Evolutionary conservation across 1,140 invertebrate species (phyloP).

Genomic region (Battus philenor): DNA sequence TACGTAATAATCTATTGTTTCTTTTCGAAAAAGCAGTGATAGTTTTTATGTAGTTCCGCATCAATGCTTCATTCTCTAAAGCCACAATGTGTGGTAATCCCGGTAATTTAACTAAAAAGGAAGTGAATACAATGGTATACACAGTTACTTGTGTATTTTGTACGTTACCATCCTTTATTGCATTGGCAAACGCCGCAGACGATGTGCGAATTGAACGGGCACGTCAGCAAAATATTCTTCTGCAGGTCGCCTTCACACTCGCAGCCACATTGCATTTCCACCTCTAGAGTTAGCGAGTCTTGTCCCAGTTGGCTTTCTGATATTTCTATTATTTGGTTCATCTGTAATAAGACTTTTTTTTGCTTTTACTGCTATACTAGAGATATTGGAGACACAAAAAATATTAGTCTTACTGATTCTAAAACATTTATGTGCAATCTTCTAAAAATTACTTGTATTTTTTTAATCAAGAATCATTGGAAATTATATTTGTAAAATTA

Average conservation of each 20-base stretch:
- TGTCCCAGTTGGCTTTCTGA: conserved; percentile 72
- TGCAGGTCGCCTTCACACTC: conserved; percentile 44
- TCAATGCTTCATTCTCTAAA: not conserved
- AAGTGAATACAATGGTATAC: too few species aligned
- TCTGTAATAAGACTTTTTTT: conserved; percentile 45
- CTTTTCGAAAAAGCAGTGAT: too few species aligned
- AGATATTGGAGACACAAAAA: not conserved
- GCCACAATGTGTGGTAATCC: not conserved
- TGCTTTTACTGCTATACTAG: too few species aligned
- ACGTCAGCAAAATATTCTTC: conserved; percentile 37
- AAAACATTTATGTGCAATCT: too few species aligned
- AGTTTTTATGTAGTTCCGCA: too few species aligned
- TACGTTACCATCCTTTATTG: conserved; percentile 76
- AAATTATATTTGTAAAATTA: too few species aligned
- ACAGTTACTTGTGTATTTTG: too few species aligned
- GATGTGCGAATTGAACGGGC: conserved; percentile 70
- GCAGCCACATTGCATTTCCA: conserved; percentile 71
- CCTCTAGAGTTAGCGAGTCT: conserved; percentile 64
- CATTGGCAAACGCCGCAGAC: conserved; percentile 78
- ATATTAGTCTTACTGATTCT: too few species aligned
- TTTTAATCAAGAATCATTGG: too few species aligned
- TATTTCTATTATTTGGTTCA: conserved; percentile 59
- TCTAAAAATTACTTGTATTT: too few species aligned
- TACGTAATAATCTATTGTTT: too few species aligned
- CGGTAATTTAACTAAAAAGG: too few species aligned